Conservation (phyloP, 2,113 vertebrate species). For the Reinhardtius hippoglossoides region DNA sequence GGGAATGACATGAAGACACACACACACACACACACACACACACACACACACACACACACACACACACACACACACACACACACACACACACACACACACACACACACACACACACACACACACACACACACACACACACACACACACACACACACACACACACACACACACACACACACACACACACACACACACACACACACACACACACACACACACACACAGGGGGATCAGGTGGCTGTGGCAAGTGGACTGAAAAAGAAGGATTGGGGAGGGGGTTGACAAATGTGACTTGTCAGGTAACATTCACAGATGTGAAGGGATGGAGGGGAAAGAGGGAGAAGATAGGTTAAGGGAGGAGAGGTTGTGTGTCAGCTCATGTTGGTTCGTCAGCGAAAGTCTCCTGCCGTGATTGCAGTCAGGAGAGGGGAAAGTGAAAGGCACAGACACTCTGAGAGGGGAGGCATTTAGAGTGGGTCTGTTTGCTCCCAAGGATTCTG, state of each 20-base stretch:
- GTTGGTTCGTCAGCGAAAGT: constrained; percentile 65
- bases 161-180: too few species aligned
- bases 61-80: too few species aligned
- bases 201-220: constrained; percentile 23
- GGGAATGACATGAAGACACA: constrained; percentile 31
- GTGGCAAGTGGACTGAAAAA: constrained; percentile 48
- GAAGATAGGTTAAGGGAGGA: constrained; percentile 32
- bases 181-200: constrained; percentile 27
- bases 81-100: neutral
- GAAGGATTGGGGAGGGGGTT: constrained; percentile 36
- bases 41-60: constrained; percentile 7
- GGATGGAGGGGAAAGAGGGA: constrained; percentile 40
- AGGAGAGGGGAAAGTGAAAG: constrained; percentile 12
- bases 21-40: constrained; percentile 18
- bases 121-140: constrained; percentile 7
- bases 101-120: constrained; percentile 18
- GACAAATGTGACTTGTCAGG: constrained; percentile 79
- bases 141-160: too few species aligned
- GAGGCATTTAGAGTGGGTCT: constrained; percentile 16
- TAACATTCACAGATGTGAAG: constrained; percentile 68
- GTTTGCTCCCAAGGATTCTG: constrained; percentile 40
- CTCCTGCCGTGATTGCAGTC: constrained; percentile 53
- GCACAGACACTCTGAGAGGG: constrained; percentile 27
- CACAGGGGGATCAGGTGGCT: constrained; percentile 71
- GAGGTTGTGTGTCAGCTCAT: constrained; percentile 60